A percentile compares a stretch with the other conserved stretches of the same genome.
Conservation (phyloP, 2,113 vertebrate species). For the Danionella cerebrum region DNA sequence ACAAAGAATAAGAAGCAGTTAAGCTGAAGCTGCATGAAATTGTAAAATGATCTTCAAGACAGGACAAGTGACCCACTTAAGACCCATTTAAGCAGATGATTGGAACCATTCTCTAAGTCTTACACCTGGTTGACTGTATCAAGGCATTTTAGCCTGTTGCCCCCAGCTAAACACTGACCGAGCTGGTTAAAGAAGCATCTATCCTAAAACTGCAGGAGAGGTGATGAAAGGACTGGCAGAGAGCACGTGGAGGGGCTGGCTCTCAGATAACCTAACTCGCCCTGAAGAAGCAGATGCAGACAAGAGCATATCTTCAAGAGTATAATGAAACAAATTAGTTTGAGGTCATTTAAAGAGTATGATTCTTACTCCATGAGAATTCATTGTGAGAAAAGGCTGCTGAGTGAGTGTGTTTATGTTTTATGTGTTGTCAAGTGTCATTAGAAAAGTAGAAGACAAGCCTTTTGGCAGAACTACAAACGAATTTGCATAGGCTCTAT, state of each 20-base stretch:
- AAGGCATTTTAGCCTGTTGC: not conserved
- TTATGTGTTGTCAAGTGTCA: slow-evolving; percentile 24
- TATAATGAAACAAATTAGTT: not conserved
- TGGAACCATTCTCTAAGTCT: not conserved
- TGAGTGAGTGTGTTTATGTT: slow-evolving; percentile 6
- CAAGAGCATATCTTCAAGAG: not conserved
- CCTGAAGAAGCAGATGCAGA: not conserved
- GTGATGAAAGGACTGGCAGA: not conserved
- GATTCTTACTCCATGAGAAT: not conserved
- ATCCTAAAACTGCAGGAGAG: not conserved
- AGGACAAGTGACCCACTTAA: not conserved
- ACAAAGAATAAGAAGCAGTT: not conserved
- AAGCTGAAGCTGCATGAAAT: not conserved
- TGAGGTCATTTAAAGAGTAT: not conserved
- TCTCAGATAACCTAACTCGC: not conserved
- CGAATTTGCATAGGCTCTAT: slow-evolving; percentile 66
- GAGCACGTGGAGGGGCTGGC: not conserved
- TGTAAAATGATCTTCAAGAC: not conserved
- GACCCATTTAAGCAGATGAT: not conserved
- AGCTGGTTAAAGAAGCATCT: not conserved
- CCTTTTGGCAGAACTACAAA: slow-evolving; percentile 48
- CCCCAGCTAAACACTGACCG: not conserved
- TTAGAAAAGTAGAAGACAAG: slow-evolving; percentile 43
- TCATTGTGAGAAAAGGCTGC: not conserved
- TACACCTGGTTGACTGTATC: slow-evolving; percentile 11